Percentiles rank a stretch among this genome's conserved stretches.
Conservation (phyloP, 2,888 invertebrate genomes). For the Vesta saturnalis region DNA sequence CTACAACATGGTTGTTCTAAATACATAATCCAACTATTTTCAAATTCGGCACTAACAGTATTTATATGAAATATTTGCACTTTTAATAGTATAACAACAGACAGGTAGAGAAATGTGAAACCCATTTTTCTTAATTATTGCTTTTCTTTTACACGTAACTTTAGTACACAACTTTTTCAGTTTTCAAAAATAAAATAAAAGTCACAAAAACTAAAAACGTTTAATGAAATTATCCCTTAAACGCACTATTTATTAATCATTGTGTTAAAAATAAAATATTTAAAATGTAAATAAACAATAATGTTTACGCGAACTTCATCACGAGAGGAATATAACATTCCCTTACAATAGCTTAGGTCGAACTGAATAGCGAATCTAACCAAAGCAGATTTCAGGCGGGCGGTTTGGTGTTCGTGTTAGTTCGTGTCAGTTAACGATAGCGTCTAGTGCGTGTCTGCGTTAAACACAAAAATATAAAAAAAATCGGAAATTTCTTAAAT, state of each 20-base stretch:
- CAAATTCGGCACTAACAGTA: constrained; percentile 62
- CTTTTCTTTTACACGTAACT: neutral
- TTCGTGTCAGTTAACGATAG: constrained; percentile 32
- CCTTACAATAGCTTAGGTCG: constrained; percentile 23
- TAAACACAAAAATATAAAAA: constrained; percentile 16
- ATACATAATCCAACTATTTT: constrained; percentile 73
- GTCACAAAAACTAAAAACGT: no score
- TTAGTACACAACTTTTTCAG: neutral
- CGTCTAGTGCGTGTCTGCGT: constrained; percentile 34
- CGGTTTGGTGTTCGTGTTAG: constrained; percentile 22
- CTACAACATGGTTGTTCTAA: constrained; percentile 74
- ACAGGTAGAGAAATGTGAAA: constrained; percentile 24
- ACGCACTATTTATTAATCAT: neutral
- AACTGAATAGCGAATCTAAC: constrained; percentile 26
- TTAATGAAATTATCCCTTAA: neutral
- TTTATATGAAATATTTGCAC: constrained; percentile 41
- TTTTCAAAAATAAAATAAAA: no score
- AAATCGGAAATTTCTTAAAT: neutral
- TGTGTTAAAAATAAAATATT: neutral
- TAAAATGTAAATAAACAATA: constrained; percentile 33
- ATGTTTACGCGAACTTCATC: constrained; percentile 22
- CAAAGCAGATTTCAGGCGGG: constrained; percentile 17
- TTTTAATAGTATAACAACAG: constrained; percentile 18
- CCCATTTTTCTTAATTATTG: constrained; percentile 18
- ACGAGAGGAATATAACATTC: constrained; percentile 21